Base-by-base conservation (phyloP, 2,797 vertebrate genomes). In the Pangasius larnaudii region DNA sequence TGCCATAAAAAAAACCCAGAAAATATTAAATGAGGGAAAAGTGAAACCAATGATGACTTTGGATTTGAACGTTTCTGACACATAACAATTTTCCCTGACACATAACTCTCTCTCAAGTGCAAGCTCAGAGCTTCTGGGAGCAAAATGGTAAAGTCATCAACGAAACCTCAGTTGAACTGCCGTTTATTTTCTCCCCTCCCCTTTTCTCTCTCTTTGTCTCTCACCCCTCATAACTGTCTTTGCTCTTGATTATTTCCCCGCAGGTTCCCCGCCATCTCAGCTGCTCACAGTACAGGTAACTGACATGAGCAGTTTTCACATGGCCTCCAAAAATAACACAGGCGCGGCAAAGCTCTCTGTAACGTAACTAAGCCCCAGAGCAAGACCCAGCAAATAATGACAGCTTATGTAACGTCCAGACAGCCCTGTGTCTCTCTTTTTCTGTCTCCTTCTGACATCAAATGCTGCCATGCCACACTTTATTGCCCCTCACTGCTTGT, bases 401-500 rank as follows among this genome's bases (percentile, higher is more conserved):
- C 78, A 63, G 84, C 88, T 95, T 94, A 92, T 91, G 90, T 92
- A 94, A 95, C 83, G 92, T 94, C 94, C 94, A 93, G 91, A 93
- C 93, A 89, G 90, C 88, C 81, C 80, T 33, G 30, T 58, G 46
- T 72, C 56, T 77, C 59, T 86, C 80, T 86, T 27, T 87, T 42
- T 87, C 72, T 42, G 72, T 87, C 79, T 84, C 75, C 82, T 86
- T 65, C 86, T 85, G 86, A 92, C 92, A 91, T 93, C 92, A 91
- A 92, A 92, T 87, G 85, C 86, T 88, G 30, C 81, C 79, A 36
- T 58, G 49, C 88, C 56, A 77, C 6, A 81, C 77, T 85, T 88
- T 82, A 89, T 82, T 59, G 63, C 53, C 82, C 46, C 67, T 39
- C 3, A 13, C 33, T 42, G 58, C 78, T 77, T 86, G 69, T 77